Base-by-base conservation (phyloP, 2,113 vertebrate species). In the Bubo blakistoni region DNA sequence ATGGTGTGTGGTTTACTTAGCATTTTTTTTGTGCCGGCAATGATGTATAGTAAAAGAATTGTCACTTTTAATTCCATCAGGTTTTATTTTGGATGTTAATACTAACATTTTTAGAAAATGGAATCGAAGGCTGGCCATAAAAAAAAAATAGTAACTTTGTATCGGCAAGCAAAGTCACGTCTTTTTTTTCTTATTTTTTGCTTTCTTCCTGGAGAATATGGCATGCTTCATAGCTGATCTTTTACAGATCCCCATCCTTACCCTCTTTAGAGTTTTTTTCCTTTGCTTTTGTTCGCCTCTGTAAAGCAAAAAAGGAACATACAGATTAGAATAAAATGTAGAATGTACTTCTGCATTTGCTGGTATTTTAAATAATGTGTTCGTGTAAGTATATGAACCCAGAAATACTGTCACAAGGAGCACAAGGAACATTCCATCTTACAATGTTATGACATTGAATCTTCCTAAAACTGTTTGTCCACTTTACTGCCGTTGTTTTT, bases 261-360 rank as follows among this genome's bases (percentile, higher is more conserved):
- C 42, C 88, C 87, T 97, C 84, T 59, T 97, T 9, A 20, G 91
- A 88, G 85, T 97, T 51, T 97, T 97, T 79, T 85, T 96, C 86
- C 85, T 95, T 90, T 93, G 93, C 86, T 97, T 98, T 95, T 89
- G 94, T 73, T 89, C 95, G 88, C 85, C 59, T 88, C 98, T 98
- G 97, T 80, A 98, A 97, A 97, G 88, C 59, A 98, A 95, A 86
- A 89, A 80, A 96, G 2, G 26, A 81, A 96, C 63, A 90, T 6
- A 78, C 27, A 90, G 69, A 85, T 93, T 90, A 96, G 55, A 95
- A 88, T 87, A 91, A 96, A 97, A 92, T 66, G n/a, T 91, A 96
- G 57, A 97, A 73, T 0, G 1, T 18, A 51, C 12, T 47, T 55
- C 21, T 22, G 19, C 13, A 24, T 72, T 67, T 69, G 20, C 61